Evolutionary conservation across 2,888 invertebrate species (phyloP), one percentile per base, ranked within the genome.

Genomic region (Drosophila mimica): DNA sequence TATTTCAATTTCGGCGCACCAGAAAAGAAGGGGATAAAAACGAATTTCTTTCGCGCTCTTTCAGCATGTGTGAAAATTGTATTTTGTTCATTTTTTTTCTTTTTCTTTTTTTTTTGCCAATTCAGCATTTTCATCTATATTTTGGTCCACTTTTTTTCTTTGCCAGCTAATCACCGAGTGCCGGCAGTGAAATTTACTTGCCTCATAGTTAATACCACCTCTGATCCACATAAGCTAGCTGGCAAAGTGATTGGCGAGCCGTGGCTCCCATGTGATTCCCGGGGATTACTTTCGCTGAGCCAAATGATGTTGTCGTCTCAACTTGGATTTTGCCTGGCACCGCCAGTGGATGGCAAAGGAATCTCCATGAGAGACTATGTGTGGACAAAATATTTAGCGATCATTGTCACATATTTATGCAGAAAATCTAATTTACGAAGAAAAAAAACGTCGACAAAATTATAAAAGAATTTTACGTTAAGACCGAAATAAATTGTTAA

Each of bases 41-140:
- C 8, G 46, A 8, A 46, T 49, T 54, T 36, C 20, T 4, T 33
- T 17, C 25, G 2, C 36, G 46, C 43, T 46, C 51, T 63, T 56
- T 51, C 71, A 64, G 69, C 72, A 70, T 71, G 77, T 80, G 81
- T 74, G 72, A 80, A 81, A 77, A 70, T 81, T 74, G 64, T 65
- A 76, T 80, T 74, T 72, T 61, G 61, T 43, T 61, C 40, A 43
- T 20, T 25, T 46, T 25, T 51, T 67, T 64, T 59, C 81, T 64
- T 46, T 33, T 53, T 36, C 15, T 2, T 59, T 83, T 64, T 46
- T 33, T 53, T 36, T 36, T 2, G 5, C 36, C 58, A 43, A 59
- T 65, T 65, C 31, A 48, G 53, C 43, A 15, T 33, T 56, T 60
- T 40, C 8, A 38, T 46, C n/a, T 25, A 46, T 34, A 7, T 51